Conservation (phyloP, 2,113 vertebrate genomes). For the Argyrosomus japonicus region DNA sequence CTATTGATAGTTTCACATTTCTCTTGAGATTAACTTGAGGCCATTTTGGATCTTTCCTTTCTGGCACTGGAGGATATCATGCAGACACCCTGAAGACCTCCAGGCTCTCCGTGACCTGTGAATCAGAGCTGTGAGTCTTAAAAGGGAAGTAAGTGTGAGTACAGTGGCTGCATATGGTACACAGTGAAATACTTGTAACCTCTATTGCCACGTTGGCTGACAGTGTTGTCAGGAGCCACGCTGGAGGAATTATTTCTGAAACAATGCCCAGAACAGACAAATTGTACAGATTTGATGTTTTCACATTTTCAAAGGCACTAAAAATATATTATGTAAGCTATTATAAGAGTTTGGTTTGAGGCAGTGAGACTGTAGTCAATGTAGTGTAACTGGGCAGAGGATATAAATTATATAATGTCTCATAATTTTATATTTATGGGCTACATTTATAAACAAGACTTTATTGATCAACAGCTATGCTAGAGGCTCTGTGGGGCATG, state of each 20-base stretch:
- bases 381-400: neutral
- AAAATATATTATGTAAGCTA: neutral
- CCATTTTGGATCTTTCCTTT: conserved; percentile 23
- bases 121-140: conserved; percentile 9
- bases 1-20: conserved; percentile 36
- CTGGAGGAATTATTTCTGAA: neutral
- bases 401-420: neutral
- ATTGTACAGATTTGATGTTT: neutral
- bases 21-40: conserved; percentile 20
- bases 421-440: neutral
- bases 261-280: neutral
- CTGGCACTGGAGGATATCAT: neutral
- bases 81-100: conserved; percentile 24
- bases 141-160: conserved; percentile 1
- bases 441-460: no score
- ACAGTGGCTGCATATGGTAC: neutral
- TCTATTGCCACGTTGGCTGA: neutral
- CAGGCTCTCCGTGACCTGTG: conserved; percentile 29
- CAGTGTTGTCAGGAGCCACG: neutral
- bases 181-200: neutral
- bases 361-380: no score
- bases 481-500: no score
- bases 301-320: neutral
- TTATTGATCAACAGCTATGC: no score
- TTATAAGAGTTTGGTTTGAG: neutral